These are phyloP conservation scores for Heteromyza rotundicornis DNA, from an alignment of 2,888 invertebrate genomes.

Conservation along the genomic window DNA sequence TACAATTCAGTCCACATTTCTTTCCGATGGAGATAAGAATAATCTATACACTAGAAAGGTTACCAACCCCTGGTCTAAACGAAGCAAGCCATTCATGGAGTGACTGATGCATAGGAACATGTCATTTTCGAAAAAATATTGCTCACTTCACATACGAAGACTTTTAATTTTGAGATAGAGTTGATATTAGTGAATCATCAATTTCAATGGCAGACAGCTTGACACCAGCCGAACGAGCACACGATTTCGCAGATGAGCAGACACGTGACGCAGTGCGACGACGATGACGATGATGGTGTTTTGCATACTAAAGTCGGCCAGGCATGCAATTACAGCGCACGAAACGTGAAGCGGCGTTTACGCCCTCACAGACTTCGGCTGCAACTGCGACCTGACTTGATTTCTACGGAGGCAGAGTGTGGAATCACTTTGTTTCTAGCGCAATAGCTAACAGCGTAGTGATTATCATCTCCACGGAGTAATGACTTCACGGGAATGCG, in stretches of 20 bases:
- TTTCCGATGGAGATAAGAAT: too few species aligned
- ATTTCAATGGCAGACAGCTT: conserved; percentile 50
- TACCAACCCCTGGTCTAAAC: too few species aligned
- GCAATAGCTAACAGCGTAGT: too few species aligned
- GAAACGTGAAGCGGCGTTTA: conserved; percentile 14
- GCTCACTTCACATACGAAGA: too few species aligned
- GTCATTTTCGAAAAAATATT: too few species aligned
- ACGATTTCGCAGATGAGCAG: conserved; percentile 56
- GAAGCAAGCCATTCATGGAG: too few species aligned
- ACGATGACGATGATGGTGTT: conserved; percentile 42
- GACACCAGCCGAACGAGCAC: conserved; percentile 47
- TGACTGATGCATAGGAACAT: too few species aligned
- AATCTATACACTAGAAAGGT: too few species aligned
- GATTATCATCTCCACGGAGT: too few species aligned
- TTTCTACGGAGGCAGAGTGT: not conserved
- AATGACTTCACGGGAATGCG: conserved; percentile 10
- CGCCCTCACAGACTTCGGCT: not conserved
- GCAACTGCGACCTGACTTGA: not conserved
- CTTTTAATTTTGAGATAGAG: not conserved
- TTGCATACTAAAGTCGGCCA: conserved; percentile 54
- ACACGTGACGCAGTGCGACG: conserved; percentile 43
- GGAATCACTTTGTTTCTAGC: conserved; percentile 12
- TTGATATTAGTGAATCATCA: not conserved
- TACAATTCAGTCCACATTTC: too few species aligned
- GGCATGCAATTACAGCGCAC: conserved; percentile 5